phyloP scores from a whole-genome alignment of 2,113 vertebrate species.

The Hoplias malabaricus region DNA sequence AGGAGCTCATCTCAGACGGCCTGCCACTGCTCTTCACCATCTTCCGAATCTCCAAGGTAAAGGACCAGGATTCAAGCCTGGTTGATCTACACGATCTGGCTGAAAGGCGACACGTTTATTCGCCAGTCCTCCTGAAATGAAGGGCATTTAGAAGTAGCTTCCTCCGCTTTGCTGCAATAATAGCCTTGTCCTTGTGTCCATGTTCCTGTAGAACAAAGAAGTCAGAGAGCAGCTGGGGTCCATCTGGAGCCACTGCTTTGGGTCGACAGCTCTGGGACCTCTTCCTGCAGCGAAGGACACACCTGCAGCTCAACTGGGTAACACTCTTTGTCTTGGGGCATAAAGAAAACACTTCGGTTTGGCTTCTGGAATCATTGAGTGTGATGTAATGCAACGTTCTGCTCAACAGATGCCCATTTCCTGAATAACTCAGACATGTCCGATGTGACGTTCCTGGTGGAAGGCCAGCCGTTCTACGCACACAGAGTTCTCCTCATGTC shows the following conservation, averaged over 20 bases:
- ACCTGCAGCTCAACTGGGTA: conserved; percentile 89
- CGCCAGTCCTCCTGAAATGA: too few species aligned
- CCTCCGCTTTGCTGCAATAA: too few species aligned
- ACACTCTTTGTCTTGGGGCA: background rate
- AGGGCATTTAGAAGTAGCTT: too few species aligned
- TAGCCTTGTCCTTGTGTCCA: background rate
- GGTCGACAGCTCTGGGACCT: conserved; percentile 76
- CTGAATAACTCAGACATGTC: conserved; percentile 97
- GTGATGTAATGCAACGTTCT: background rate
- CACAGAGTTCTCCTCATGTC: conserved; percentile 93
- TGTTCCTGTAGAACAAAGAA: conserved; percentile 77
- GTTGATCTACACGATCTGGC: too few species aligned
- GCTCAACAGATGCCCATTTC: conserved; percentile 83
- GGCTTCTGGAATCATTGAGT: background rate
- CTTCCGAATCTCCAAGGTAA: conserved; percentile 85
- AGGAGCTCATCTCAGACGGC: conserved; percentile 81
- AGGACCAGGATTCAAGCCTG: background rate
- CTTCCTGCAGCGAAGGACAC: conserved; percentile 76
- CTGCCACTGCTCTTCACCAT: conserved; percentile 87
- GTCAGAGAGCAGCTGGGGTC: conserved; percentile 81
- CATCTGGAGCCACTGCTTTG: conserved; percentile 84
- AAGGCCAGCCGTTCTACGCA: conserved; percentile 86
- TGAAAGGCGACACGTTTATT: too few species aligned
- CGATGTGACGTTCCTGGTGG: conserved; percentile 88
- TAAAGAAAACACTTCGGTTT: background rate